These are phyloP conservation scores for Rotaria macrura DNA, from an alignment of 2,888 invertebrate species.

Conservation along the genomic window DNA sequence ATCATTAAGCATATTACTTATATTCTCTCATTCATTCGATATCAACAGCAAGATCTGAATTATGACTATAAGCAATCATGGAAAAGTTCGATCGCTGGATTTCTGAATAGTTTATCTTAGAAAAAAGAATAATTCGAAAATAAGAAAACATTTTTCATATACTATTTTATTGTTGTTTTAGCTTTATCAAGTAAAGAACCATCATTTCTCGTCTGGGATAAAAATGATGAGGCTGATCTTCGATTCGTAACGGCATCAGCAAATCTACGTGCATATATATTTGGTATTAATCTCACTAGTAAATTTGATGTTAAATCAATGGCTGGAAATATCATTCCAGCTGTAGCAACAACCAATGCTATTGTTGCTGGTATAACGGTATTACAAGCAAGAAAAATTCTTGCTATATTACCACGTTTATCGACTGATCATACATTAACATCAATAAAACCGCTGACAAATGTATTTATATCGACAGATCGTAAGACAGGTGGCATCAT, in stretches of 20 bases:
- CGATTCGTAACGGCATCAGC: conserved; percentile 91
- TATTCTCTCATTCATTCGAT: no score
- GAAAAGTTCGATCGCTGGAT: no score
- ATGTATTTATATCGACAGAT: conserved; percentile 12
- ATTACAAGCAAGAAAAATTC: conserved; percentile 68
- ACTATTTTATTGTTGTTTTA: neutral
- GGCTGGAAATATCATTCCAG: conserved; percentile 98
- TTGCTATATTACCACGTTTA: conserved; percentile 50
- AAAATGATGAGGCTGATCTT: conserved; percentile 78
- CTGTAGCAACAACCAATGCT: conserved; percentile 96
- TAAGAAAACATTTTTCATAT: no score
- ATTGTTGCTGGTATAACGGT: conserved; percentile 92
- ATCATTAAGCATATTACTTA: no score
- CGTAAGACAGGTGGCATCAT: neutral
- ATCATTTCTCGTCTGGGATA: conserved; percentile 55
- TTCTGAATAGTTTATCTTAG: no score
- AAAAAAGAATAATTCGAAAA: no score
- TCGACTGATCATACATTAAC: neutral
- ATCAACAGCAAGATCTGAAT: no score
- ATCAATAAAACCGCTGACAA: neutral
- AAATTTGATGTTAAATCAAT: conserved; percentile 92
- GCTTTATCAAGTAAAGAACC: neutral
- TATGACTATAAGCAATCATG: no score
- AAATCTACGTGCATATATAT: conserved; percentile 79
- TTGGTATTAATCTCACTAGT: conserved; percentile 72